phyloP scores from a whole-genome alignment of 37 sponge, comb jelly and placozoan species.

The Spongilla lacustris region DNA sequence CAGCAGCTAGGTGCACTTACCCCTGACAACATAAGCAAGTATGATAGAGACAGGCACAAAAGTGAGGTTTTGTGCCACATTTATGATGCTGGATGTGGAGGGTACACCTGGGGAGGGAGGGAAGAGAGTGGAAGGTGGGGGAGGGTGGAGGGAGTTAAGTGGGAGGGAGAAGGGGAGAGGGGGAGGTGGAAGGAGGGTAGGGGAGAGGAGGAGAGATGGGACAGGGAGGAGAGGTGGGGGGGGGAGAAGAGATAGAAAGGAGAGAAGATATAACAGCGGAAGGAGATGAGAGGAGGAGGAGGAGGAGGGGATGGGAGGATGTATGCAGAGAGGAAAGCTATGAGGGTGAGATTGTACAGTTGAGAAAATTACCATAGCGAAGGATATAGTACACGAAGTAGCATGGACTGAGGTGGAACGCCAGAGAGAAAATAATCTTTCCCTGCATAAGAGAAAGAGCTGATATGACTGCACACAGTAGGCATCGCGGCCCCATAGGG shows the following conservation, averaged over 20 bases:
- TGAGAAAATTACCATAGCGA: slow-evolving; percentile 49
- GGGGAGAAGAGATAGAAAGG: background rate
- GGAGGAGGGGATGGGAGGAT: background rate
- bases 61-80: slow-evolving; percentile 1
- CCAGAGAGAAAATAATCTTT: slow-evolving; percentile 52
- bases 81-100: slow-evolving; percentile 48
- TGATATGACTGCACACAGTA: background rate
- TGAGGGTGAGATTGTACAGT: too few relatives aligned
- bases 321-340: background rate
- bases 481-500: background rate
- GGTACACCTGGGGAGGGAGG: slow-evolving; percentile 32
- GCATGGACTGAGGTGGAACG: slow-evolving; percentile 56
- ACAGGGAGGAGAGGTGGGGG: background rate
- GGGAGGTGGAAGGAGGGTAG: background rate
- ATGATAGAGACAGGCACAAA: slow-evolving; percentile 65
- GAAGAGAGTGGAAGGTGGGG: background rate
- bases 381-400: slow-evolving; percentile 65
- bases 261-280: background rate
- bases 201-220: background rate
- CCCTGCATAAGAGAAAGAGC: slow-evolving; percentile 32
- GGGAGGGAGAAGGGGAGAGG: background rate
- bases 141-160: background rate
- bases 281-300: background rate
- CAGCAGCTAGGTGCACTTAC: background rate
- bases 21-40: slow-evolving; percentile 66